These are phyloP conservation scores for Chascanopsetta lugubris DNA, from an alignment of 2,113 vertebrate species.

Conservation along the genomic window DNA sequence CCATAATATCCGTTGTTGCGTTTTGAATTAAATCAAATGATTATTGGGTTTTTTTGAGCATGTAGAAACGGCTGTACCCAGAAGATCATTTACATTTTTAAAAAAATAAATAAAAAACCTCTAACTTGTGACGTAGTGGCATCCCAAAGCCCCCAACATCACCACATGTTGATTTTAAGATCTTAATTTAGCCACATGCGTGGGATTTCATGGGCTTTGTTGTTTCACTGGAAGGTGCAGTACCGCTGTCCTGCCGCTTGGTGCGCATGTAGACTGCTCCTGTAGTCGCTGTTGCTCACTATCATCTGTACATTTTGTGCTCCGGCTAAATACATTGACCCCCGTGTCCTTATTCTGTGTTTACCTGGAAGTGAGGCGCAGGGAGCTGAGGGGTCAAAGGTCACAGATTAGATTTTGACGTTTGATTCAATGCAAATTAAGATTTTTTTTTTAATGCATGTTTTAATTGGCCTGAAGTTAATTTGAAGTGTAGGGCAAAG, in stretches of 20 bases:
- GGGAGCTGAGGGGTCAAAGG: accelerated
- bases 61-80: too few species aligned
- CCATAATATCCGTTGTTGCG: too few species aligned
- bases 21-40: too few species aligned
- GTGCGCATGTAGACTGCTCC: not conserved
- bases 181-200: too few species aligned
- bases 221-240: not conserved
- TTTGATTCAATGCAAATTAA: not conserved
- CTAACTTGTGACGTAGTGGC: too few species aligned
- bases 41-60: too few species aligned
- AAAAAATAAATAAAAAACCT: too few species aligned
- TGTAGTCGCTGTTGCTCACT: too few species aligned
- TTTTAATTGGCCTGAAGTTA: not conserved
- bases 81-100: too few species aligned
- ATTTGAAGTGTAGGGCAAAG: not conserved
- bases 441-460: not conserved
- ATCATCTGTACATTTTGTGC: constrained; percentile 48
- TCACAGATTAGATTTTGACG: not conserved
- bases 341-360: not conserved
- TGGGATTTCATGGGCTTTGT: not conserved
- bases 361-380: not conserved
- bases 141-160: too few species aligned
- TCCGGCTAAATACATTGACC: not conserved
- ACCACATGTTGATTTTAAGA: too few species aligned
- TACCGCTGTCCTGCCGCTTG: not conserved